These are phyloP conservation scores for Xanthorhoe spadicearia DNA, from an alignment of 2,888 invertebrate genomes.

Conservation along the genomic window DNA sequence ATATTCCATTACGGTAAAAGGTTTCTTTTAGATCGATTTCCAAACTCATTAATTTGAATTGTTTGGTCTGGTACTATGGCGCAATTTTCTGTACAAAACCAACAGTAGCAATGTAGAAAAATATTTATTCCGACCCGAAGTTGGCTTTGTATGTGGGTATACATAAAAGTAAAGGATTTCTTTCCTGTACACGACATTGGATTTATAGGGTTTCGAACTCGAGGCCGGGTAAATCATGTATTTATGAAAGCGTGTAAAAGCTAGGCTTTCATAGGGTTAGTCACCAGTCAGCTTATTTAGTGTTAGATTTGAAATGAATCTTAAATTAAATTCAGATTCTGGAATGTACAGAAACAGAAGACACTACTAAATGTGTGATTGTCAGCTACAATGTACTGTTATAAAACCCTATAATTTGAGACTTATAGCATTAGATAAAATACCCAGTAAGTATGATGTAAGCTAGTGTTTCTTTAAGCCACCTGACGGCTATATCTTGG, in stretches of 20 bases:
- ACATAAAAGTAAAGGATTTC: neutral
- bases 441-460: no score
- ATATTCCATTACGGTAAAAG: slow-evolving; percentile 21
- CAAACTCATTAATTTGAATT: slow-evolving; percentile 17
- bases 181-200: neutral
- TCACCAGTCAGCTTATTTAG: neutral
- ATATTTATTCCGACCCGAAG: neutral
- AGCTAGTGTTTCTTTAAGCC: no score
- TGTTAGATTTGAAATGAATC: neutral
- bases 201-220: neutral
- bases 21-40: slow-evolving; percentile 23
- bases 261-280: neutral
- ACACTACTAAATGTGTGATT: no score
- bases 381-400: no score
- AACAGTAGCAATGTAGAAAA: neutral
- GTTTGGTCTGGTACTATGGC: slow-evolving; percentile 7
- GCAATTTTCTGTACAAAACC: slow-evolving; percentile 12
- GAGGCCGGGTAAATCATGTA: neutral
- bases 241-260: neutral
- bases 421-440: no score
- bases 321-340: neutral
- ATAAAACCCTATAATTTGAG: no score
- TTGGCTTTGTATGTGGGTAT: neutral
- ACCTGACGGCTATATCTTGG: no score
- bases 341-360: neutral